Evolutionary conservation across 2,113 vertebrate species (phyloP), one percentile per base, ranked within the genome.

Genomic region (Brachyhypopomus gauderio): DNA sequence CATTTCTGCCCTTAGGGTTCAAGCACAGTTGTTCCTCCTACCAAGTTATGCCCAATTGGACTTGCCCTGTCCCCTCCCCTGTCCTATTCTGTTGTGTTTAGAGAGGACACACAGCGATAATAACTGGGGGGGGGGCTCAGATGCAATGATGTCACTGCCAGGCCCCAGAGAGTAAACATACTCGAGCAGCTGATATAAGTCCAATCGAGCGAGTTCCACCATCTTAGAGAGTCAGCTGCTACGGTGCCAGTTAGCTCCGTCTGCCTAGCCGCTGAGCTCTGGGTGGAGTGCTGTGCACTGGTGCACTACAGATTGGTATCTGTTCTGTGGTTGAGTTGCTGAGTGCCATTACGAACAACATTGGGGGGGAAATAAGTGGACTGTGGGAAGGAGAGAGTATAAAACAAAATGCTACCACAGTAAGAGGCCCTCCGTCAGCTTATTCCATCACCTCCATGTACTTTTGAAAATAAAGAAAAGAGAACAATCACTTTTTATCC

Each of bases 21-120:
- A 9, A 9, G 17, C 66, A 59, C 22, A n/a, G 34, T 22, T 17
- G 23, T 23, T 71, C 30, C 87, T 70, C 3, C 0, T 7, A 52
- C 90, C 91, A 91, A 92, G 52, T 74, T 81, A 52, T 84, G 71
- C 77, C 25, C 79, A 62, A 82, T 60, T 56, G 76, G 72, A 81
- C 75, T 63, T 12, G 27, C 75, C 66, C 69, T 70, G 74, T 77
- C 86, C 71, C 7, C 8, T 52, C 55, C 52, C 45, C 23, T 45
- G 87, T 72, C 14, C 1, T 71, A 41, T 19, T 25, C 1, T 36
- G 45, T 38, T 22, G 19, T 38, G 72, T 67, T 71, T 55, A 80
- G 56, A 84, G 88, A 86, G 84, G 83, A 85, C 84, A 77, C 63
- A 77, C 60, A 59, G 2, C 82, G 87, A 86, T 88, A 85, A 52